These are phyloP conservation scores for Microchirus variegatus DNA, from an alignment of 2,797 vertebrate species.

Conservation along the genomic window DNA sequence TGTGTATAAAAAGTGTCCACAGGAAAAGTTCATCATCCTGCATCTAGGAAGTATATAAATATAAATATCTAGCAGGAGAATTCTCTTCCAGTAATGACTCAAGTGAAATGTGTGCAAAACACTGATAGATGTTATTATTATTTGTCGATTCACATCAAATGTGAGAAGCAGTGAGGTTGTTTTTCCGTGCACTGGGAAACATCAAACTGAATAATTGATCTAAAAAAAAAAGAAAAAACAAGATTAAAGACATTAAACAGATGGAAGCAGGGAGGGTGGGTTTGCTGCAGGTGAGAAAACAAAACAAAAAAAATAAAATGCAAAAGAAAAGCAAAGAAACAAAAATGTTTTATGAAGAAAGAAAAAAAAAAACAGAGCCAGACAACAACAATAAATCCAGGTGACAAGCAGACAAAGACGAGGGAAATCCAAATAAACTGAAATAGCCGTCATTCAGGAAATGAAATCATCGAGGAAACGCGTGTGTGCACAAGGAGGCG, in stretches of 20 bases:
- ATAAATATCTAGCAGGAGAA: too few relatives aligned
- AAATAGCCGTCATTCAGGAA: slow-evolving; percentile 58
- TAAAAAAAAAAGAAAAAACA: neutral
- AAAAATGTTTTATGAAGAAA: neutral
- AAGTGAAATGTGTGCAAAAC: neutral
- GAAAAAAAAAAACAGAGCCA: too few relatives aligned
- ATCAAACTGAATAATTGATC: neutral
- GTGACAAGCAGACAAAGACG: slow-evolving; percentile 54
- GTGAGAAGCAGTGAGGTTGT: neutral
- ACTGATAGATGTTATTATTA: neutral
- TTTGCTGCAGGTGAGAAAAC: slow-evolving; percentile 40
- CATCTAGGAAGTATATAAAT: too few relatives aligned
- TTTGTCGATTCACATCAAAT: slow-evolving; percentile 1
- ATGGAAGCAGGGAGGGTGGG: slow-evolving; percentile 4
- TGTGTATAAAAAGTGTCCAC: too few relatives aligned
- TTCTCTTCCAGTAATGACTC: too few relatives aligned
- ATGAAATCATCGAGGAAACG: slow-evolving; percentile 60
- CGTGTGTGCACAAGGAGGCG: slow-evolving; percentile 29
- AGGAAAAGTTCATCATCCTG: too few relatives aligned
- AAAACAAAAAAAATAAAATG: slow-evolving; percentile 7
- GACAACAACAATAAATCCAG: slow-evolving; percentile 45
- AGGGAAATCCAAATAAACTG: slow-evolving; percentile 54
- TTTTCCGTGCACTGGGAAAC: neutral
- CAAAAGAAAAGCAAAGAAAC: too few relatives aligned
- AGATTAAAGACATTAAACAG: neutral